Conservation (phyloP, 2,888 invertebrate species). For the Cenopis cana region DNA sequence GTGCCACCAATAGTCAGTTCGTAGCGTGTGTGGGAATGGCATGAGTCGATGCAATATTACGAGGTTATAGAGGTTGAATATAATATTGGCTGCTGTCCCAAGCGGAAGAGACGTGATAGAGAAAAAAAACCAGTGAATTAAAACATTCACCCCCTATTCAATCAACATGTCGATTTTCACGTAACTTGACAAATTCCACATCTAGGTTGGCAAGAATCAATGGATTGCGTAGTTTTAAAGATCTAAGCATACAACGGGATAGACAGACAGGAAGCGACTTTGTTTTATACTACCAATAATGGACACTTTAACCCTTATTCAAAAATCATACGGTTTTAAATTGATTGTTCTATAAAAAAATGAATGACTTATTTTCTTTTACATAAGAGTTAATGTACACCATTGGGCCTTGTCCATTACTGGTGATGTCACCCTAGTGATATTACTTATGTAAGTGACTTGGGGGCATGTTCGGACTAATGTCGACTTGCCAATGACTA, state of each 20-base stretch:
- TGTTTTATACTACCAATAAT: no score
- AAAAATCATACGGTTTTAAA: no score
- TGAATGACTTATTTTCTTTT: no score
- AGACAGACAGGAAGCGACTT: no score
- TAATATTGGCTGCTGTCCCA: conserved; percentile 47
- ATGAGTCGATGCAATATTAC: conserved; percentile 32
- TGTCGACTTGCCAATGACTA: background rate
- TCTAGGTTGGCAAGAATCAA: background rate
- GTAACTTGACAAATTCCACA: background rate
- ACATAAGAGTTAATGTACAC: no score
- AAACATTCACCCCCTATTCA: background rate
- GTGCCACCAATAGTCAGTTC: conserved; percentile 49
- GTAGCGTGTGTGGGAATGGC: conserved; percentile 1
- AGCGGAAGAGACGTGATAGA: background rate
- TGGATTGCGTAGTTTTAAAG: no score
- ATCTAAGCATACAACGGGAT: no score
- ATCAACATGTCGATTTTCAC: background rate
- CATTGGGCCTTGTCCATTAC: no score
- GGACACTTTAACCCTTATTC: no score
- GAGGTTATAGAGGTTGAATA: conserved; percentile 23
- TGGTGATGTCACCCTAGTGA: no score
- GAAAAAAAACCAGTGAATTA: background rate
- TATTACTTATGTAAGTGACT: no score
- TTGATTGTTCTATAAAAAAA: no score
- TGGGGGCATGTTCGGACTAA: background rate